These are phyloP conservation scores for Myzus persicae DNA, from an alignment of 1,140 invertebrate species.

Conservation along the genomic window DNA sequence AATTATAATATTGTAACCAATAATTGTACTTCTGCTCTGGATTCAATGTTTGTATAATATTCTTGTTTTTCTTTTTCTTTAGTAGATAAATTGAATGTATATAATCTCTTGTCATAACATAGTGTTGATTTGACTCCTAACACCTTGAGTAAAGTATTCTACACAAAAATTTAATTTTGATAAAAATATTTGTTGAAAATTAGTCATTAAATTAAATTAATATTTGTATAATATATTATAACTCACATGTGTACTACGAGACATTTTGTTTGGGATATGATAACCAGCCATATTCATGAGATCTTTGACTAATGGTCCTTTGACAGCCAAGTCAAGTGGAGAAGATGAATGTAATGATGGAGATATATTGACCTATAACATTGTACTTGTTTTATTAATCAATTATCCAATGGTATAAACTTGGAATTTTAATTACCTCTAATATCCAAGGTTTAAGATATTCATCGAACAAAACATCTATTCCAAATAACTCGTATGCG, in stretches of 20 bases:
- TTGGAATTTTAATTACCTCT: conserved; percentile 70
- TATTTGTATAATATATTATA: neutral
- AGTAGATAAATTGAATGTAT: conserved; percentile 72
- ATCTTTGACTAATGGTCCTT: conserved; percentile 87
- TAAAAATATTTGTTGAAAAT: neutral
- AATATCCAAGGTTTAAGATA: conserved; percentile 92
- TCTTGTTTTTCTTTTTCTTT: conserved; percentile 66
- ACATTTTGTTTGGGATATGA: conserved; percentile 73
- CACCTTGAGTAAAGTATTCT: conserved; percentile 59
- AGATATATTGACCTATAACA: conserved; percentile 84
- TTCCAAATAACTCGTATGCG: conserved; percentile 83
- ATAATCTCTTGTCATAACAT: conserved; percentile 73
- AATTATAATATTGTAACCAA: neutral
- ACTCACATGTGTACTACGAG: conserved; percentile 41
- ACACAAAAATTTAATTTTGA: neutral
- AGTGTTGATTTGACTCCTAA: conserved; percentile 67
- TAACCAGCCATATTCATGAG: conserved; percentile 92
- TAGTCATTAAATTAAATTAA: neutral
- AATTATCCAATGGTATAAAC: conserved; percentile 62
- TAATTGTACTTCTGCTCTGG: conserved; percentile 69
- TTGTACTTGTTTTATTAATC: conserved; percentile 59
- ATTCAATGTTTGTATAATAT: conserved; percentile 58
- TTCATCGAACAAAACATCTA: conserved; percentile 82
- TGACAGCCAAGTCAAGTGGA: conserved; percentile 91
- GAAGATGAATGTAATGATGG: conserved; percentile 92